Percentiles rank a stretch among this genome's conserved stretches.
Conservation (phyloP, 2,113 vertebrate genomes). For the Rhynchomys soricoides region DNA sequence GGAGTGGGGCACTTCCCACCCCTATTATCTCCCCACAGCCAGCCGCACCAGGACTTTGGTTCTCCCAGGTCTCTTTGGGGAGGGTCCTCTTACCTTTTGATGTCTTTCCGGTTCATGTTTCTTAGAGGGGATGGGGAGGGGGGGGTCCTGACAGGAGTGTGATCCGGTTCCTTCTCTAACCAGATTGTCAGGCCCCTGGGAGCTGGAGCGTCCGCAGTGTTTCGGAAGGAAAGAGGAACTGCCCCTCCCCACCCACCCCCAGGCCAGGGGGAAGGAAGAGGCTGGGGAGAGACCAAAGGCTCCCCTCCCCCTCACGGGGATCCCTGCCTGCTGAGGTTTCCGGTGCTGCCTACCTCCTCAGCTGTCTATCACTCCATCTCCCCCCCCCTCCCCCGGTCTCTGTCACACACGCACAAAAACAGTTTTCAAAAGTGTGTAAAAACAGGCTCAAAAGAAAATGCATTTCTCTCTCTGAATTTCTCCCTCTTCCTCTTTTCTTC, state of each 20-base stretch:
- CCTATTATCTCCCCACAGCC: background rate
- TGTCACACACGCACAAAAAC: background rate
- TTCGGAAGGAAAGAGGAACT: conserved; percentile 81
- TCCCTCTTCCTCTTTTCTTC: background rate
- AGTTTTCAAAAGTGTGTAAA: no score
- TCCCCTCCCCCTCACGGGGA: conserved; percentile 74
- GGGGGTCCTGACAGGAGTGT: background rate
- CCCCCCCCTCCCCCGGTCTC: conserved; percentile 39
- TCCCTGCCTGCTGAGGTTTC: conserved; percentile 76
- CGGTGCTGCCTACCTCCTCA: conserved; percentile 30
- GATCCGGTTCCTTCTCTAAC: conserved; percentile 37
- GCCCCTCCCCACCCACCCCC: conserved; percentile 75
- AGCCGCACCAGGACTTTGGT: background rate
- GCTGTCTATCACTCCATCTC: conserved; percentile 69
- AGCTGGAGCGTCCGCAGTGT: conserved; percentile 23
- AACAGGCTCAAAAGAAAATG: no score
- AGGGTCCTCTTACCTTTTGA: conserved; percentile 83
- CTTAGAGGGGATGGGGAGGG: background rate
- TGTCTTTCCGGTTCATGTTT: conserved; percentile 85
- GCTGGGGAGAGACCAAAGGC: conserved; percentile 77
- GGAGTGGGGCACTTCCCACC: background rate
- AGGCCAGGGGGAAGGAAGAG: conserved; percentile 82
- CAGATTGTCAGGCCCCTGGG: conserved; percentile 66
- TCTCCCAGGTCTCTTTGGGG: background rate
- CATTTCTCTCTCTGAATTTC: no score